Conservation (phyloP, 2,888 invertebrate genomes). For the Cepaea hortensis region DNA sequence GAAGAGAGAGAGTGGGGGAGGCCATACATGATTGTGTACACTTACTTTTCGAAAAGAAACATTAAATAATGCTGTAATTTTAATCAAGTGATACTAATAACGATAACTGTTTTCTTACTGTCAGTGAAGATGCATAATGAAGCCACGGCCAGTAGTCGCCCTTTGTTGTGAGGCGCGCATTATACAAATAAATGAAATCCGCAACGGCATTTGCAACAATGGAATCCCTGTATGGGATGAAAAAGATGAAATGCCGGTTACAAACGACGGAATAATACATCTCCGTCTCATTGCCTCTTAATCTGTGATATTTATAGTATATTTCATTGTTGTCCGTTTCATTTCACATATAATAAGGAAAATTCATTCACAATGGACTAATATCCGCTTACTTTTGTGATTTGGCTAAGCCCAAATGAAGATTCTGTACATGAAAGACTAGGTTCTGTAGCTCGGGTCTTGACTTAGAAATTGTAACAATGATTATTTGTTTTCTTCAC, state of each 20-base stretch:
- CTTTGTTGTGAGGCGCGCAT: background rate
- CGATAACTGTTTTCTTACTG: no score
- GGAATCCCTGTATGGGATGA: background rate
- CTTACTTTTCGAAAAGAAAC: no score
- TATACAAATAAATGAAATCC: constrained; percentile 17
- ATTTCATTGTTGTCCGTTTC: constrained; percentile 17
- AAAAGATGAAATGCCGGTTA: constrained; percentile 4
- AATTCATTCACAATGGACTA: constrained; percentile 15
- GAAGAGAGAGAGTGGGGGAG: no score
- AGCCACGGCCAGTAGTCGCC: no score
- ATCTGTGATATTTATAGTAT: background rate
- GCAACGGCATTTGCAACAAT: background rate
- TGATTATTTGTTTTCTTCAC: background rate
- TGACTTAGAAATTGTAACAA: background rate
- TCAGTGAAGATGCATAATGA: no score
- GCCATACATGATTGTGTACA: no score
- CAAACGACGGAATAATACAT: no score
- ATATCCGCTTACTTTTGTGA: constrained; percentile 6
- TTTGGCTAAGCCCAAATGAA: background rate
- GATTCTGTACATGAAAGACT: background rate
- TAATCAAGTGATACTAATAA: no score
- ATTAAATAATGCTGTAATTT: no score
- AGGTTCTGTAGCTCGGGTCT: background rate
- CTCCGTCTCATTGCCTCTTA: background rate
- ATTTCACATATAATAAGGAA: constrained; percentile 11